Percentiles rank a stretch among this genome's conserved stretches.
Evolutionary conservation across 2,888 invertebrate species (phyloP).

Genomic region (Dryocosmus kuriphilus): DNA sequence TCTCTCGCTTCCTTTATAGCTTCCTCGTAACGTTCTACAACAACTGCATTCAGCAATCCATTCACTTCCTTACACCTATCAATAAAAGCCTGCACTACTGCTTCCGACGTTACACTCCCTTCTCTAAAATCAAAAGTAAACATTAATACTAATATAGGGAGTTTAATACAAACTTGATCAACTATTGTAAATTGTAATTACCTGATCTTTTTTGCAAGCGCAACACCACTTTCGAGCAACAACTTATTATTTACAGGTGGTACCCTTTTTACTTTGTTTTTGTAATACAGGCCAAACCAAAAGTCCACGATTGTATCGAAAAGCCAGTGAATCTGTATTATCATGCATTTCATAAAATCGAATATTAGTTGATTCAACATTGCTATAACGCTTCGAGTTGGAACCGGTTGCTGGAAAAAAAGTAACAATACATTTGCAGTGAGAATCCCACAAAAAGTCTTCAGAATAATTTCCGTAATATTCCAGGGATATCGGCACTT

Average conservation of each 20-base stretch:
- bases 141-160: neutral
- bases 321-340: constrained; percentile 69
- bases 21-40: constrained; percentile 87
- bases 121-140: constrained; percentile 64
- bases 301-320: constrained; percentile 77
- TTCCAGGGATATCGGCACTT: too few species aligned
- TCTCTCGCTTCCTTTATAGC: constrained; percentile 88
- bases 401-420: constrained; percentile 30
- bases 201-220: constrained; percentile 84
- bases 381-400: constrained; percentile 50
- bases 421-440: neutral
- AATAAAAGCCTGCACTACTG: constrained; percentile 86
- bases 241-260: constrained; percentile 76
- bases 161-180: neutral
- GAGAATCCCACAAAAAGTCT: too few species aligned
- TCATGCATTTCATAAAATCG: constrained; percentile 61
- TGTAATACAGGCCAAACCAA: constrained; percentile 77
- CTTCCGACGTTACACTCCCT: constrained; percentile 83
- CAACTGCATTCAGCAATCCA: constrained; percentile 88
- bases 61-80: constrained; percentile 89
- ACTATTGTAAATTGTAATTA: constrained; percentile 11
- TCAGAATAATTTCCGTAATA: too few species aligned
- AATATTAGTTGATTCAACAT: constrained; percentile 47
- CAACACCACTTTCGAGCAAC: constrained; percentile 83
- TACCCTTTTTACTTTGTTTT: constrained; percentile 72